Percentiles rank a stretch among this genome's conserved stretches.
Conservation (phyloP, 2,797 vertebrate species). For the Myotis pilosus region DNA sequence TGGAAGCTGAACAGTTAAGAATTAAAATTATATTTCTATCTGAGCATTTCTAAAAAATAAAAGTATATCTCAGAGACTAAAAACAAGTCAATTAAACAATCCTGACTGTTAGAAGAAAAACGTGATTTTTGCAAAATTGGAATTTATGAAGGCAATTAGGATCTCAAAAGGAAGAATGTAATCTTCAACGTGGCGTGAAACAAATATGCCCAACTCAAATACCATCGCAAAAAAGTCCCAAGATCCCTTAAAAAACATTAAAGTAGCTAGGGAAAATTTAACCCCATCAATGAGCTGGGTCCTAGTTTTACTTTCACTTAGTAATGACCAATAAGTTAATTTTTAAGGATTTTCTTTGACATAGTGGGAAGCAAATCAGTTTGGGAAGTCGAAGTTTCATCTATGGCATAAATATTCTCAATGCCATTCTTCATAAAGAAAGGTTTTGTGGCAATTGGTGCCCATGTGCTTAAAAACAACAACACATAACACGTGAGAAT, state of each 20-base stretch:
- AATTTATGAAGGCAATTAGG: constrained; percentile 6
- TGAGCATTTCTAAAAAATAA: neutral
- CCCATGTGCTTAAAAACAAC: neutral
- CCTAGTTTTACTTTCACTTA: constrained; percentile 28
- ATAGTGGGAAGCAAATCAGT: constrained; percentile 28
- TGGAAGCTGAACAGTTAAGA: constrained; percentile 89
- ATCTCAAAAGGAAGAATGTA: constrained; percentile 26
- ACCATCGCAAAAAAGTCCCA: neutral
- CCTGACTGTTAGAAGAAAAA: constrained; percentile 17
- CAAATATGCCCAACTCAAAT: constrained; percentile 23
- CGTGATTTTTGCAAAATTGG: constrained; percentile 17
- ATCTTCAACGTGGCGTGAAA: constrained; percentile 45
- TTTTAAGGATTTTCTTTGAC: constrained; percentile 46
- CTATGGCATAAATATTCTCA: constrained; percentile 33
- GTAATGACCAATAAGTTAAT: neutral
- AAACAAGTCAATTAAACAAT: constrained; percentile 22
- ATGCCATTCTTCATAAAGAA: constrained; percentile 16
- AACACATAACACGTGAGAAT: neutral
- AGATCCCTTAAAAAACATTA: constrained; percentile 22
- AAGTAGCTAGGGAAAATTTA: constrained; percentile 20
- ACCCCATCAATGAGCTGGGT: neutral
- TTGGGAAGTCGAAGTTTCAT: constrained; percentile 34
- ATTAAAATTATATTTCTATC: constrained; percentile 58
- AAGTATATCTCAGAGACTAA: constrained; percentile 18
- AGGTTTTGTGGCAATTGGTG: neutral